phyloP scores from a whole-genome alignment of 2,888 invertebrate species.

The Ophion ventricosus region DNA sequence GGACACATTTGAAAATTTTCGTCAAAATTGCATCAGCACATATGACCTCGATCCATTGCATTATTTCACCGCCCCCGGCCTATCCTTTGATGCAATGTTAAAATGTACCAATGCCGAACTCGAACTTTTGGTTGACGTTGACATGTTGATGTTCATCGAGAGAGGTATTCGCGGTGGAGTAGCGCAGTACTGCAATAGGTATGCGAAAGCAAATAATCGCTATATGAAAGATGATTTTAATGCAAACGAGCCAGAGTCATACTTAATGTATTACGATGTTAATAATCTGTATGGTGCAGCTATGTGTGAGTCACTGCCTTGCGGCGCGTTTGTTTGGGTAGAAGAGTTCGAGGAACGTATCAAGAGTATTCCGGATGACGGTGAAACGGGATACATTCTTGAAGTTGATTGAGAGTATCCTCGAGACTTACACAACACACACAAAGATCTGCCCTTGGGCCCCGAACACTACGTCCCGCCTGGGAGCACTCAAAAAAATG shows the following conservation, averaged over 20 bases:
- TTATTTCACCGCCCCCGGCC: not conserved
- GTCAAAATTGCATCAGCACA: not conserved
- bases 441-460: too few species aligned
- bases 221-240: not conserved
- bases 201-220: constrained; percentile 28
- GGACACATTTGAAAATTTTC: not conserved
- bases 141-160: not conserved
- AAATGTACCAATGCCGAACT: not conserved
- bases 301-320: too few species aligned
- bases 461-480: constrained; percentile 5
- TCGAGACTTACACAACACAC: too few species aligned
- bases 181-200: not conserved
- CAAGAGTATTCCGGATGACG: not conserved
- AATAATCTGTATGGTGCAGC: too few species aligned
- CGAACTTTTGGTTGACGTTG: not conserved
- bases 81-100: not conserved
- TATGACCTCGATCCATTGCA: not conserved
- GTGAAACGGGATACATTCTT: too few species aligned
- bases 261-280: too few species aligned
- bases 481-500: constrained; percentile 59
- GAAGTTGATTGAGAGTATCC: too few species aligned
- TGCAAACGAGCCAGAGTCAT: not conserved
- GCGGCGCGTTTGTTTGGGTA: constrained; percentile 23
- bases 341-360: constrained; percentile 20
- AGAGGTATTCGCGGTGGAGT: constrained; percentile 5